phyloP scores from a whole-genome alignment of 2,797 vertebrate genomes.

The Serranus cabrilla region DNA sequence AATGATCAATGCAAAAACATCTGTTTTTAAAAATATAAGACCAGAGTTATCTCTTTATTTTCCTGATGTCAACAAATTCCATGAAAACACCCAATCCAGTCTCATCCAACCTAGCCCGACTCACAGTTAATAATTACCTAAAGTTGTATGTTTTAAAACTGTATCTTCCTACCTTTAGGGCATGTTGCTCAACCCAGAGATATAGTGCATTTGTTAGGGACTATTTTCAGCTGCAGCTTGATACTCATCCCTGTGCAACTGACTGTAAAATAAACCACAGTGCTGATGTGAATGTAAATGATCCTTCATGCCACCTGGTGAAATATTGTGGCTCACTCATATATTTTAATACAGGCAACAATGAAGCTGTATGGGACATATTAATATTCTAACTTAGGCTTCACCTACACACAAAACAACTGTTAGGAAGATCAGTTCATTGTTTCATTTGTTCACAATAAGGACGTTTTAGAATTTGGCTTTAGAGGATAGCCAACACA shows the following conservation, averaged over 20 bases:
- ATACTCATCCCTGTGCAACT: background rate
- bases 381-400: background rate
- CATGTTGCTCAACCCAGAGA: background rate
- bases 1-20: background rate
- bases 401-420: background rate
- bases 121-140: background rate
- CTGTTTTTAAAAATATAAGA: background rate
- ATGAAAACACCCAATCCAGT: conserved; percentile 3
- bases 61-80: background rate
- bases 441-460: background rate
- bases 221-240: background rate
- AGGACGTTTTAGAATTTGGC: too few relatives aligned
- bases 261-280: background rate
- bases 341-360: background rate
- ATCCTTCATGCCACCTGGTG: too few relatives aligned
- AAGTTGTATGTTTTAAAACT: background rate
- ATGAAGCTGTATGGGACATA: background rate
- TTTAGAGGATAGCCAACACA: too few relatives aligned
- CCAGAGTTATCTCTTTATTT: background rate
- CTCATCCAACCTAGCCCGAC: background rate
- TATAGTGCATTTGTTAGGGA: background rate
- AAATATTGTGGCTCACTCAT: background rate
- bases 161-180: background rate
- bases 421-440: background rate
- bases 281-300: background rate